phyloP scores from a whole-genome alignment of 1,140 invertebrate genomes.

The Drosophila saltans region DNA sequence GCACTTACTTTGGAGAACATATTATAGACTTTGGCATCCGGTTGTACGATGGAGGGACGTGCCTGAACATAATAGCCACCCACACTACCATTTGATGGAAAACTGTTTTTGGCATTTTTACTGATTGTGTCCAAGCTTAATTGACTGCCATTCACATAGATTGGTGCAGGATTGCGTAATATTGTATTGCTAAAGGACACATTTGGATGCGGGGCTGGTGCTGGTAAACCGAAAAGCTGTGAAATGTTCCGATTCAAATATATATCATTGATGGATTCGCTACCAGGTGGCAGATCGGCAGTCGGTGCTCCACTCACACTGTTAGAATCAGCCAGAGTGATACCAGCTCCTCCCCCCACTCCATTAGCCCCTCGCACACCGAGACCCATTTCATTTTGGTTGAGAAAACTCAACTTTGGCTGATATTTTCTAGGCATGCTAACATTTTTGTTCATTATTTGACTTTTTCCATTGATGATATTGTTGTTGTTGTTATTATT shows the following conservation, averaged over 20 bases:
- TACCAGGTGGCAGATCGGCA: slow-evolving; percentile 30
- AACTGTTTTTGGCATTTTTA: slow-evolving; percentile 67
- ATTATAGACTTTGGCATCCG: slow-evolving; percentile 76
- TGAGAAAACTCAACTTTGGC: slow-evolving; percentile 61
- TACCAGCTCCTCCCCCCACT: background rate
- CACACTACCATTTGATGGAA: slow-evolving; percentile 29
- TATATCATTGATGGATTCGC: slow-evolving; percentile 79
- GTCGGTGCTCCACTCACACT: slow-evolving; percentile 36
- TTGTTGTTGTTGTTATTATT: slow-evolving; percentile 49
- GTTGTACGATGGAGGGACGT: slow-evolving; percentile 51
- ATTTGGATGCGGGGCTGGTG: slow-evolving; percentile 61
- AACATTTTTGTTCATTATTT: slow-evolving; percentile 44
- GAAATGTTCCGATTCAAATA: slow-evolving; percentile 78
- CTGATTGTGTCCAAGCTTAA: slow-evolving; percentile 64
- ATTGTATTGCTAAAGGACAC: slow-evolving; percentile 75
- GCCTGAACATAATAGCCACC: slow-evolving; percentile 73
- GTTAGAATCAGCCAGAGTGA: slow-evolving; percentile 25
- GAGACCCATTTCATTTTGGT: slow-evolving; percentile 48
- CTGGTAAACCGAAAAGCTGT: slow-evolving; percentile 65
- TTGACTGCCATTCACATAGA: slow-evolving; percentile 74
- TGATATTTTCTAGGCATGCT: slow-evolving; percentile 63
- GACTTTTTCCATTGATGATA: slow-evolving; percentile 44
- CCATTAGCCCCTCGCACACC: background rate
- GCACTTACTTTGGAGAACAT: slow-evolving; percentile 76
- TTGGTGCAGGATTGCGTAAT: slow-evolving; percentile 60